These are phyloP conservation scores for Phylloscopus trochilus DNA, from an alignment of 2,113 vertebrate genomes.

Conservation along the genomic window DNA sequence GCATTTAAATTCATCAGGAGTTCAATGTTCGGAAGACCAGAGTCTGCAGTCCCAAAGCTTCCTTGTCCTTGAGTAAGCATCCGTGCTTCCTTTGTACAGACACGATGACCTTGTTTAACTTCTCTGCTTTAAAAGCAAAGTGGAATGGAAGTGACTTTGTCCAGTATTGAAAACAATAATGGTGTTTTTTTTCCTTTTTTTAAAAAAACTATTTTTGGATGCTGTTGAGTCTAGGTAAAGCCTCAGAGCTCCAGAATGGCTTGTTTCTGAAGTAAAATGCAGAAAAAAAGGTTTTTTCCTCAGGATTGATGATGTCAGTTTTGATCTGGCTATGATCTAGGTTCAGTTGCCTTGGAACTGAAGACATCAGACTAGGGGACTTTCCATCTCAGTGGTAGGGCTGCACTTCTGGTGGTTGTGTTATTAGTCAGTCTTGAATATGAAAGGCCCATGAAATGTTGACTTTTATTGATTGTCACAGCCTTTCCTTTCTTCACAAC, in stretches of 20 bases:
- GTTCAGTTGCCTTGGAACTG: neutral
- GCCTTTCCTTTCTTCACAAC: neutral
- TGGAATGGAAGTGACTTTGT: neutral
- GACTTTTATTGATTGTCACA: neutral
- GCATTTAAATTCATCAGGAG: neutral
- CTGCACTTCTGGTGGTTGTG: neutral
- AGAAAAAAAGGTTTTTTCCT: rapidly evolving
- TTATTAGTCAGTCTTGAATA: neutral
- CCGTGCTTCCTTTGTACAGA: neutral
- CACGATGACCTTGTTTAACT: neutral
- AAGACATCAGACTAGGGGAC: neutral
- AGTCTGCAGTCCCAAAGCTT: neutral
- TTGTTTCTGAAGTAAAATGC: neutral
- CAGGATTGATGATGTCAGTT: neutral
- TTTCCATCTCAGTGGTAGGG: neutral
- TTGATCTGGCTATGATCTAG: neutral
- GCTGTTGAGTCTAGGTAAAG: neutral
- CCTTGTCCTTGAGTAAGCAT: neutral
- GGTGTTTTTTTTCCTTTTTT: neutral
- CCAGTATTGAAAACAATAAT: neutral
- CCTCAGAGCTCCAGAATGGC: neutral
- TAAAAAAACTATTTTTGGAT: rapidly evolving
- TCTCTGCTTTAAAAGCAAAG: neutral
- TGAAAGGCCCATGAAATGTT: neutral
- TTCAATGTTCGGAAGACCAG: neutral